phyloP scores from a whole-genome alignment of 2,113 vertebrate genomes.

The Regulus satrapa region DNA sequence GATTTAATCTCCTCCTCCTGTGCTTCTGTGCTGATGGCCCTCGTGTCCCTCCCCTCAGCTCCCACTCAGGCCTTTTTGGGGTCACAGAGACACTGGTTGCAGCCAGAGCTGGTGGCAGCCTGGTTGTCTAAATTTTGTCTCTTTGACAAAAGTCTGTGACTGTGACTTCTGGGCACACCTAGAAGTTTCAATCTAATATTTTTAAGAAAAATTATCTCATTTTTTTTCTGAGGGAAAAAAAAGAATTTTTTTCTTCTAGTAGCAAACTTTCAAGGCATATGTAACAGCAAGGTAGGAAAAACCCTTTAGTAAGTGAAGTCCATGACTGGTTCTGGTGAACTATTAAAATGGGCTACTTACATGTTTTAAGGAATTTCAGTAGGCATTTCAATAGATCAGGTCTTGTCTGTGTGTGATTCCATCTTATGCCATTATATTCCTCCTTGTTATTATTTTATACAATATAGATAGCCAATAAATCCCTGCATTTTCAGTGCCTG shows the following conservation, averaged over 20 bases:
- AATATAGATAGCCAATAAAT: neutral
- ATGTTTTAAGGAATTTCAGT: neutral
- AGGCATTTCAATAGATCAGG: neutral
- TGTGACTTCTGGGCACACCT: neutral
- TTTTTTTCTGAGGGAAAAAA: rapidly evolving
- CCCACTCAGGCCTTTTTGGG: rapidly evolving
- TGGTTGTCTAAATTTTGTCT: neutral
- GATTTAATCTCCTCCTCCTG: neutral
- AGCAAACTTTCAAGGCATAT: neutral
- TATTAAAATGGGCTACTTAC: neutral
- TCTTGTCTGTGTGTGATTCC: neutral
- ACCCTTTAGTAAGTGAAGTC: rapidly evolving
- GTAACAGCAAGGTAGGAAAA: neutral
- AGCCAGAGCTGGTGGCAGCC: rapidly evolving
- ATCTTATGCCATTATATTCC: neutral
- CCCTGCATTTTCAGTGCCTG: neutral
- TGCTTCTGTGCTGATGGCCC: neutral
- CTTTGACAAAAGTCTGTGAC: neutral
- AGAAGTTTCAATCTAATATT: neutral
- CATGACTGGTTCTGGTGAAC: neutral
- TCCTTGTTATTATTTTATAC: neutral
- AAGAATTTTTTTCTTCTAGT: neutral
- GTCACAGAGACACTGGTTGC: rapidly evolving
- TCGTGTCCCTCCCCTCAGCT: rapidly evolving
- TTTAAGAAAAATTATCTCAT: neutral